phyloP scores from a whole-genome alignment of 2,113 vertebrate genomes.

The Albula glossodonta region DNA sequence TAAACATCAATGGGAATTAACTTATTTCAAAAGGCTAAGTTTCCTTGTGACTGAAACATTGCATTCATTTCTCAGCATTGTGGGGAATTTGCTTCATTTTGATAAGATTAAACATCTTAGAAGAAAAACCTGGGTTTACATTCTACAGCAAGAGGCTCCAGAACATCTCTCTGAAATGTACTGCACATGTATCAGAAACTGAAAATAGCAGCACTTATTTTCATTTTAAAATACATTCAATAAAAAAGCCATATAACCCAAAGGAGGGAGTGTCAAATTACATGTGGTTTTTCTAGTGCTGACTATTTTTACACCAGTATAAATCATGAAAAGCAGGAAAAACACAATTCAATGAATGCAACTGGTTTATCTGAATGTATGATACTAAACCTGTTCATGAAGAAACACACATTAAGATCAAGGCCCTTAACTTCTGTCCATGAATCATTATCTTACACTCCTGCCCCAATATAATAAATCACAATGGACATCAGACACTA shows the following conservation, averaged over 20 bases:
- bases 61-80: neutral
- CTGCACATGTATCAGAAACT: neutral
- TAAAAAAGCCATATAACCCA: neutral
- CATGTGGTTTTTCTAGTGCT: neutral
- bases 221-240: conserved; percentile 1
- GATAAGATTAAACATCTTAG: no score
- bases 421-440: no score
- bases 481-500: no score
- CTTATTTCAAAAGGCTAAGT: neutral
- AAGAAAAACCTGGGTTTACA: neutral
- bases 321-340: no score
- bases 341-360: no score
- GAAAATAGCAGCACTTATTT: neutral
- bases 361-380: no score
- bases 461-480: no score
- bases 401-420: no score
- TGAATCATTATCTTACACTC: no score
- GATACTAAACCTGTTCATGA: no score
- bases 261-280: neutral
- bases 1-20: neutral
- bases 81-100: neutral
- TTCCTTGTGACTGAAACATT: neutral
- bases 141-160: neutral
- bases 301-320: no score
- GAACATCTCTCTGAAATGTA: neutral